Conservation (phyloP, 2,113 vertebrate genomes). For the Melospiza georgiana region DNA sequence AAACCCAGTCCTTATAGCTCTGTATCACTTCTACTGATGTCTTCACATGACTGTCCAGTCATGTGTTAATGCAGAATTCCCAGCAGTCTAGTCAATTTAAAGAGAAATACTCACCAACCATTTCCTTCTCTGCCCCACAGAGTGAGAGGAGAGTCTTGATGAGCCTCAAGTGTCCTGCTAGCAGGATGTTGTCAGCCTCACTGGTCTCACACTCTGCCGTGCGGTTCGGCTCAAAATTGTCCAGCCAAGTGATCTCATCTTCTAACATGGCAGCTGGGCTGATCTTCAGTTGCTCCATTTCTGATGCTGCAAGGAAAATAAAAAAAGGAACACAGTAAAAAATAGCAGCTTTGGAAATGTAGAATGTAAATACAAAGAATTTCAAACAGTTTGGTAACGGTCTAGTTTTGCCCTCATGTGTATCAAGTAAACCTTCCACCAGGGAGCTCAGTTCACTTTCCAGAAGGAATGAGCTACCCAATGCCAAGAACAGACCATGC, state of each 20-base stretch:
- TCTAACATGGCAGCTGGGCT: conserved; percentile 95
- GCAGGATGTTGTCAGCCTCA: conserved; percentile 94
- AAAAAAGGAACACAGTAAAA: background rate
- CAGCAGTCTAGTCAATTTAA: background rate
- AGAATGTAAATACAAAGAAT: background rate
- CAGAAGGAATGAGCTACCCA: background rate
- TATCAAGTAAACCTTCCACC: background rate
- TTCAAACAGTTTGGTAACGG: background rate
- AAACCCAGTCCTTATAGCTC: background rate
- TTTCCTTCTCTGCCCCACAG: conserved; percentile 94
- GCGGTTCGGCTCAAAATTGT: conserved; percentile 97
- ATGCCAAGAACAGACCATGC: background rate
- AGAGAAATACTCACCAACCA: conserved; percentile 82
- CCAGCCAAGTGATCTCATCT: conserved; percentile 98
- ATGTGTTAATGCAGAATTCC: background rate
- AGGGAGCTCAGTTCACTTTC: background rate
- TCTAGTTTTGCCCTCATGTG: background rate
- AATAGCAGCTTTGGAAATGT: background rate
- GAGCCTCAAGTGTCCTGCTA: conserved; percentile 93
- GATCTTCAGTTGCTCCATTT: conserved; percentile 95
- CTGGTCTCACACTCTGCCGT: conserved; percentile 95
- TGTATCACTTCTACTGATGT: background rate
- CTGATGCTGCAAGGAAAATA: conserved; percentile 78
- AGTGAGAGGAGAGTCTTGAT: conserved; percentile 98
- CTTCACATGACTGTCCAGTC: background rate